Percentiles rank a stretch among this genome's conserved stretches.
phyloP scores from a whole-genome alignment of 2,797 vertebrate species.

The Halcyon smyrnensis region DNA sequence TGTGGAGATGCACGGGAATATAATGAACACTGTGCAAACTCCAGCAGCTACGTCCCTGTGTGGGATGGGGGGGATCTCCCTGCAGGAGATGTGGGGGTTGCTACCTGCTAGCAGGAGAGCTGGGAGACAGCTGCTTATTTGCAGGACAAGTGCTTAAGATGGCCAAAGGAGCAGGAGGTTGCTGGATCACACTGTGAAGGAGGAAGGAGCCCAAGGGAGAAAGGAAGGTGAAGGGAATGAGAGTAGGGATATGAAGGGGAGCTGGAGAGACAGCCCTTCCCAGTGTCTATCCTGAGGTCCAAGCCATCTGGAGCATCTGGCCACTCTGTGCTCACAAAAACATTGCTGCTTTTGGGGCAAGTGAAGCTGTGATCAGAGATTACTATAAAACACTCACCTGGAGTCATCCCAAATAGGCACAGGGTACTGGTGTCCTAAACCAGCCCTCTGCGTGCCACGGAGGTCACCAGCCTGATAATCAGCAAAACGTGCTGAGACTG shows the following conservation, averaged over 20 bases:
- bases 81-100: accelerated
- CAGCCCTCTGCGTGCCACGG: neutral
- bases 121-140: neutral
- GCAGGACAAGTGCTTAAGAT: neutral
- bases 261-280: neutral
- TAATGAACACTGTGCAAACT: neutral
- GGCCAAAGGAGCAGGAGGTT: neutral
- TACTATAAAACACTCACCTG: neutral
- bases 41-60: neutral
- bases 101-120: neutral
- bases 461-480: neutral
- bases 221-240: neutral
- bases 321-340: neutral
- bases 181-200: neutral
- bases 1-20: too few relatives aligned
- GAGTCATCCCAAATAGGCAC: neutral
- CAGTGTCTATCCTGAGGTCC: accelerated
- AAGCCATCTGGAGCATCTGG: neutral
- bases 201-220: neutral
- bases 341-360: neutral
- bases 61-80: neutral
- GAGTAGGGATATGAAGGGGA: accelerated
- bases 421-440: neutral
- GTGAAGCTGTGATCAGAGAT: neutral
- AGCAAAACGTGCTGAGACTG: neutral